Conservation (phyloP, 2,113 vertebrate genomes). For the Rostratula benghalensis region DNA sequence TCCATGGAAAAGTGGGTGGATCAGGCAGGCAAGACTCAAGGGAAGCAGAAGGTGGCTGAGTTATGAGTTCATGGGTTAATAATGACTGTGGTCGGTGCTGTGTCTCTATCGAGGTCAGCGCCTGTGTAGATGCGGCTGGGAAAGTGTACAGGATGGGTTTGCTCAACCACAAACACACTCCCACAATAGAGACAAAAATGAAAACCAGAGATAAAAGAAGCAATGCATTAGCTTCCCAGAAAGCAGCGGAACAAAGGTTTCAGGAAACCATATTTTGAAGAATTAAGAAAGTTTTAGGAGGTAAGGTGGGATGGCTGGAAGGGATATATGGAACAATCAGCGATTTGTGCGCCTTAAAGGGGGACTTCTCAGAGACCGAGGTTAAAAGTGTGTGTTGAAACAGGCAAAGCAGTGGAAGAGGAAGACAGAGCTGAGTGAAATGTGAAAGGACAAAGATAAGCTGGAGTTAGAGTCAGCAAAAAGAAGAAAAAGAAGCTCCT, state of each 20-base stretch:
- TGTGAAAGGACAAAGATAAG: conserved; percentile 27
- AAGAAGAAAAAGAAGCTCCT: conserved; percentile 30
- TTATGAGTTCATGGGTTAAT: conserved; percentile 28
- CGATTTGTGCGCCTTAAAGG: background rate
- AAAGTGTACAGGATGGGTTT: conserved; percentile 46
- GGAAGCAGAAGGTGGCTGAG: background rate
- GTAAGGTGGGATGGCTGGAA: conserved; percentile 19
- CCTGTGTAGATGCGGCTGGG: conserved; percentile 38
- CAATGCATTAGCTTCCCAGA: conserved; percentile 5
- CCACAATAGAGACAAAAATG: background rate
- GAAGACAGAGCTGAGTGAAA: conserved; percentile 23
- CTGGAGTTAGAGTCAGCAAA: conserved; percentile 43
- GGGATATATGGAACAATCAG: background rate
- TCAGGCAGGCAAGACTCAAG: background rate
- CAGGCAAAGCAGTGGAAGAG: background rate
- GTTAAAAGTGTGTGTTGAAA: background rate
- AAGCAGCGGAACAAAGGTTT: conserved; percentile 6
- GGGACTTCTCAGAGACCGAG: background rate
- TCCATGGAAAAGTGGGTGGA: background rate
- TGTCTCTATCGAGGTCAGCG: background rate
- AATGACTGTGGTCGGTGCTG: background rate
- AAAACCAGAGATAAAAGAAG: conserved; percentile 43
- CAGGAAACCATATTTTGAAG: background rate
- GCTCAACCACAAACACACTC: conserved; percentile 3
- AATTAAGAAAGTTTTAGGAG: conserved; percentile 40